phyloP scores from a whole-genome alignment of 2,888 invertebrate genomes.

The Venusia cambrica region DNA sequence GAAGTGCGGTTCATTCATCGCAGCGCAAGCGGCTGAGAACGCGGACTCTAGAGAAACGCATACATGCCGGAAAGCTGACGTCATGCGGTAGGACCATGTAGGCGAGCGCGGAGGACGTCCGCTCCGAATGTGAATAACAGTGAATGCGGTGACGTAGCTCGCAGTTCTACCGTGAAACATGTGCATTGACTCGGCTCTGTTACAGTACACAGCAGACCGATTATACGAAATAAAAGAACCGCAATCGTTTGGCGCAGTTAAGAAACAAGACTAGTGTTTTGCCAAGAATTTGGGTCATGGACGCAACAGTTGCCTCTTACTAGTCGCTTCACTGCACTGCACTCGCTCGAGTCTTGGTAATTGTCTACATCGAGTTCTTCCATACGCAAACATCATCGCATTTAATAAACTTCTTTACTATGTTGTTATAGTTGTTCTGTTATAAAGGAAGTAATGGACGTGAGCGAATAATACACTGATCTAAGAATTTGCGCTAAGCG shows the following conservation, averaged over 20 bases:
- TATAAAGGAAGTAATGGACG: too few relatives aligned
- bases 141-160: constrained; percentile 49
- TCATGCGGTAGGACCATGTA: constrained; percentile 58
- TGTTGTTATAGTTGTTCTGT: too few relatives aligned
- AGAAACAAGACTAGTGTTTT: constrained; percentile 61
- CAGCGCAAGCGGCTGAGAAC: constrained; percentile 47
- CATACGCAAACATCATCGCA: constrained; percentile 26
- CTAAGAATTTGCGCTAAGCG: too few relatives aligned
- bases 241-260: constrained; percentile 48
- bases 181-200: constrained; percentile 36
- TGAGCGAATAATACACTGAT: too few relatives aligned
- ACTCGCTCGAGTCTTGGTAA: constrained; percentile 55
- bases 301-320: constrained; percentile 67
- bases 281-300: constrained; percentile 70
- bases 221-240: constrained; percentile 31
- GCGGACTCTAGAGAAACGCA: constrained; percentile 31
- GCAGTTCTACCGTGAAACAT: constrained; percentile 38
- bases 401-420: too few relatives aligned
- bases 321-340: constrained; percentile 71
- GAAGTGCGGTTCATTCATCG: constrained; percentile 52
- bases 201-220: constrained; percentile 23
- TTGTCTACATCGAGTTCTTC: constrained; percentile 47
- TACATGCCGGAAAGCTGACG: constrained; percentile 62
- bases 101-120: constrained; percentile 65
- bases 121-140: constrained; percentile 51